Percentiles rank a stretch among this genome's conserved stretches.
These are phyloP conservation scores for Adrianichthys oophorus DNA, from an alignment of 2,797 vertebrate species.

Conservation along the genomic window DNA sequence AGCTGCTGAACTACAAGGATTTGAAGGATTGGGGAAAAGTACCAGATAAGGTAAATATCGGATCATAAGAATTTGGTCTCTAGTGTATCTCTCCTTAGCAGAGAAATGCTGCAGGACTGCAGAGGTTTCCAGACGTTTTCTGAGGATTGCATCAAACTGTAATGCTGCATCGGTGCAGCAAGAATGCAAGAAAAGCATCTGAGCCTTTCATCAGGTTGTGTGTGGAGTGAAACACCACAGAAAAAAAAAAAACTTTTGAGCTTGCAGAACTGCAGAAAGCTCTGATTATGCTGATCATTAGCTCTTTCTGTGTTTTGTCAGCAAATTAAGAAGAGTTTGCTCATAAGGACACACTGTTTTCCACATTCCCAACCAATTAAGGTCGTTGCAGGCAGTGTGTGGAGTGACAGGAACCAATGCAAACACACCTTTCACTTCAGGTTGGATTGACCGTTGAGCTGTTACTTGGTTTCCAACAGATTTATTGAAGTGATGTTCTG, in stretches of 20 bases:
- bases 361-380: slow-evolving; percentile 26
- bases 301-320: slow-evolving; percentile 27
- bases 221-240: not conserved
- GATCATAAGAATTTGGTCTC: not conserved
- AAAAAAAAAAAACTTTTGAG: slow-evolving; percentile 5
- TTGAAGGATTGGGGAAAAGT: no score
- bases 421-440: slow-evolving; percentile 5
- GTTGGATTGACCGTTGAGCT: slow-evolving; percentile 16
- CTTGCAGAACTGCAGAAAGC: slow-evolving; percentile 18
- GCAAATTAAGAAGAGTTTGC: slow-evolving; percentile 30
- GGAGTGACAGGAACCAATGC: slow-evolving; percentile 24
- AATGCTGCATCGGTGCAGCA: slow-evolving; percentile 28
- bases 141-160: slow-evolving; percentile 36
- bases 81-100: slow-evolving; percentile 6
- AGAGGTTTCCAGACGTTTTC: slow-evolving; percentile 24
- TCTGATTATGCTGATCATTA: slow-evolving; percentile 25
- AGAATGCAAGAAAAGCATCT: slow-evolving; percentile 2
- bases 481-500: no score
- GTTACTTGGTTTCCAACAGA: no score
- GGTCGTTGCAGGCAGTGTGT: not conserved
- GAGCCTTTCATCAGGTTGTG: slow-evolving; percentile 8
- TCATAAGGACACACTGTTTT: slow-evolving; percentile 11
- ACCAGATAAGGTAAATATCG: not conserved
- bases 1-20: no score
- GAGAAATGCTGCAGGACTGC: slow-evolving; percentile 15